Evolutionary conservation across 2,113 vertebrate genomes (phyloP), one percentile per base, ranked within the genome.

Genomic region (Periophthalmus modestus): DNA sequence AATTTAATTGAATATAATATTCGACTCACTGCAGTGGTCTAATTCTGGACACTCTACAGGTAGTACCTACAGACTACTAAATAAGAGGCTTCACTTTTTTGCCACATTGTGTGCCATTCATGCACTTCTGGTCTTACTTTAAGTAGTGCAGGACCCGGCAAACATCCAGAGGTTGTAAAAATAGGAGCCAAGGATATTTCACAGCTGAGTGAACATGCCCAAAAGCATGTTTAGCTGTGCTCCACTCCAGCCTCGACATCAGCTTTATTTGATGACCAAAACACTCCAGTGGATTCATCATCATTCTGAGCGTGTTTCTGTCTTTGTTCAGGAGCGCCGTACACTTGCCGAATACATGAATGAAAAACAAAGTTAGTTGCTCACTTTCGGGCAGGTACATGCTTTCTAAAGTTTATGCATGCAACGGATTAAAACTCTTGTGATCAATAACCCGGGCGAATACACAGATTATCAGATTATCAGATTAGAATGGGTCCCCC

Each of bases 391-490:
- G 73, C 70, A 80, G 76, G 83, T 82, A 83, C 78, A 65, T 72
- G 89, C 88, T 80, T 47, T 75, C 75, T 21, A 36, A 82, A 88
- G 83, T 88, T 90, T 89, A 85, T 73, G 82, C 88, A 79, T 82
- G 83, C 91, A 89, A 90, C 83, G 83, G 83, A 88, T 89, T 89
- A 89, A 62, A 90, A 79, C 73, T 72, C 66, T 74, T 80, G 82
- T 90, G 88, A 89, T 91, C 92, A 91, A 89, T 88, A 90, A 79
- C 85, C 77, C 78, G 82, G 82, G 89, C 87, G 78, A 88, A 92
- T 89, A 91, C 89, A 89, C 87, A 89, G 89, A 93, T 92, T 89
- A 92, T 91, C 88, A 85, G 85, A 89, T 89, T 88, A 89, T 88
- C 89, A 89, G 89, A 92, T 93, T 91, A 90, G 77, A 84, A 89